Evolutionary conservation across 2,888 invertebrate genomes (phyloP).

Genomic region (Tanaodytes sp.): DNA sequence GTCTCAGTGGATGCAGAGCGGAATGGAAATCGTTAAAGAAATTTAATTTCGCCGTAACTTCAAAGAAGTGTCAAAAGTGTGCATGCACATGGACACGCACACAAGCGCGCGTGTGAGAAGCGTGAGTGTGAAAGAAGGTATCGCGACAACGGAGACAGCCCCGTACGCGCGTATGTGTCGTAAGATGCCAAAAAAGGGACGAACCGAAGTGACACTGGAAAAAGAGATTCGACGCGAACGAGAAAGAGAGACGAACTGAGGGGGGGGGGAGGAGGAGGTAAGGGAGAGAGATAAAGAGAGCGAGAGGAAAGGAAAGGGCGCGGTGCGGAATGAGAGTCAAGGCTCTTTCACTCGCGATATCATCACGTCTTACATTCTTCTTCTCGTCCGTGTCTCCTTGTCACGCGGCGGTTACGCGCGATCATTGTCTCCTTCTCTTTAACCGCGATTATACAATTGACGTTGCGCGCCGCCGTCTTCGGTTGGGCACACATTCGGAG

Average conservation of each 20-base stretch:
- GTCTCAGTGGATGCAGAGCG: no score
- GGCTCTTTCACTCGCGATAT: slow-evolving; percentile 60
- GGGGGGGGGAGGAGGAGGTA: slow-evolving; percentile 17
- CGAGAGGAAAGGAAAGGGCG: slow-evolving; percentile 48
- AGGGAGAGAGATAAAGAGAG: slow-evolving; percentile 20
- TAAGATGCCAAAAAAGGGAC: slow-evolving; percentile 38
- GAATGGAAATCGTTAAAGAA: no score
- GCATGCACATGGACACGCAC: not conserved
- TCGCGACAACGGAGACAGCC: not conserved
- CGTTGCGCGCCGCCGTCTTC: slow-evolving; percentile 43
- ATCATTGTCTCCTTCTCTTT: slow-evolving; percentile 47
- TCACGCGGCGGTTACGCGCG: slow-evolving; percentile 48
- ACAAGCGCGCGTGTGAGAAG: not conserved
- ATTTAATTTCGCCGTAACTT: no score
- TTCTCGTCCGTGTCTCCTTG: slow-evolving; percentile 51
- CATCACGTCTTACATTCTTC: slow-evolving; percentile 52
- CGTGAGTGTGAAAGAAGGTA: not conserved
- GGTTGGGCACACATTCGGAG: not conserved
- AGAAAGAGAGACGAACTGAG: slow-evolving; percentile 21
- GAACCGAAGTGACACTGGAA: slow-evolving; percentile 33
- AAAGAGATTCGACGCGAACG: slow-evolving; percentile 23
- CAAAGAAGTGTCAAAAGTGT: no score
- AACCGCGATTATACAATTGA: slow-evolving; percentile 63
- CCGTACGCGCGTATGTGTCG: not conserved
- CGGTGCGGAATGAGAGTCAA: slow-evolving; percentile 54